Evolutionary conservation across 1,140 invertebrate species (phyloP).

Genomic region (Forficula auricularia): DNA sequence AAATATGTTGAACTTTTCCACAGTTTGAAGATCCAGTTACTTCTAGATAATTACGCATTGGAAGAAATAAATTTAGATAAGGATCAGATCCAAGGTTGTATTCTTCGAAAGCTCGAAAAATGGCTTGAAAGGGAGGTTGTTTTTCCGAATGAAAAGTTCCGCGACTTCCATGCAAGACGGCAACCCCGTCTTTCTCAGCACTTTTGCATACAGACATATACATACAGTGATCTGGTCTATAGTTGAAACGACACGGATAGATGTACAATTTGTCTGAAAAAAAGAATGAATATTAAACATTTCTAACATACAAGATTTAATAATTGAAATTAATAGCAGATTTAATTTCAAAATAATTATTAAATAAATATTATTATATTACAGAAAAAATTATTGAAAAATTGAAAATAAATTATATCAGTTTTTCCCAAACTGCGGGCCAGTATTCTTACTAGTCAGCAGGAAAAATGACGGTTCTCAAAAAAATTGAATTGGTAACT

Average conservation of each 20-base stretch:
- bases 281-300: constrained; percentile 9
- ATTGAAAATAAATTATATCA: too few relatives aligned
- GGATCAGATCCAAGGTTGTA: constrained; percentile 29
- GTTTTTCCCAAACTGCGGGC: too few relatives aligned
- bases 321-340: too few relatives aligned
- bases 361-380: too few relatives aligned
- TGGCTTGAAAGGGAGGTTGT: constrained; percentile 67
- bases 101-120: constrained; percentile 54
- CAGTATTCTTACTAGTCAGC: too few relatives aligned
- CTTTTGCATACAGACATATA: constrained; percentile 69
- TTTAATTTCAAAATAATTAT: constrained; percentile 1
- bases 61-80: constrained; percentile 26
- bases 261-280: constrained; percentile 55
- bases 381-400: too few relatives aligned
- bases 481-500: too few relatives aligned
- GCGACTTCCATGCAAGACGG: constrained; percentile 75
- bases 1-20: constrained; percentile 29
- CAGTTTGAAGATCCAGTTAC: constrained; percentile 26
- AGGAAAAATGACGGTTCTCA: too few relatives aligned
- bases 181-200: constrained; percentile 56
- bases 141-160: constrained; percentile 69
- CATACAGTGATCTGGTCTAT: constrained; percentile 86
- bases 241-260: constrained; percentile 78
- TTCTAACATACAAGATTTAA: neutral
- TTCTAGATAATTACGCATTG: constrained; percentile 27